Evolutionary conservation across 1,140 invertebrate species (phyloP), one percentile per base, ranked within the genome.

Genomic region (Brachionus asplanchnoidis): DNA sequence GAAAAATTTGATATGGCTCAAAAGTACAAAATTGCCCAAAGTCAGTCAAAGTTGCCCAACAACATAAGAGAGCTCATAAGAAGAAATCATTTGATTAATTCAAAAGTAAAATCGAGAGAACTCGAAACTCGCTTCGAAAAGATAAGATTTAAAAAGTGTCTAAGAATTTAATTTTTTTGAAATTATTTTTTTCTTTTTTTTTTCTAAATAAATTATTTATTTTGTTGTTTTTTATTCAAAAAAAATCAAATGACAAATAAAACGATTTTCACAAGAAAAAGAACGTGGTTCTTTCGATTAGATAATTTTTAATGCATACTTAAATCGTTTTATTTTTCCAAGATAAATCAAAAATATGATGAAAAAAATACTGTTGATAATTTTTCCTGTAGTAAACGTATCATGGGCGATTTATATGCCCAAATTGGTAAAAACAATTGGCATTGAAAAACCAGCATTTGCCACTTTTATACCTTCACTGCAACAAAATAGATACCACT

Each of bases 401-500:
- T 28, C 5, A 0, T 23, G n/a, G 14, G 44, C 42, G 11, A 77
- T 23, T 50, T 77, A 77, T 23, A 50, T 50, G 14, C 79, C 79
- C 7, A 68, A 65, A 46, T 56, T 82, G 26, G 53, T 82, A 26
- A 20, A 60, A 60, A 82, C 20, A 17, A 60, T 82, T 11, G 17
- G 26, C 6, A 32, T 82, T 12, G 42, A 68, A 12, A 82, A 82
- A 44, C 79, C 79, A 14, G 53, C 79, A 44, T 82, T 82, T 68
- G 36, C 40, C 14, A 65, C 26, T 44, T 82, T 82, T 8, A 46
- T 82, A 23, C 50, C 50, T 11, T 44, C 32, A 12, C 3, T 26
- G 26, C 26, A 82, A 23, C 32, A 65, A 23, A 65, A 42, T 8
- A 60, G n/a, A 82, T 82, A 65, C 11, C 50, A 65, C 60, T 60